phyloP scores from a whole-genome alignment of 2,797 vertebrate genomes.

The Pampus argenteus region DNA sequence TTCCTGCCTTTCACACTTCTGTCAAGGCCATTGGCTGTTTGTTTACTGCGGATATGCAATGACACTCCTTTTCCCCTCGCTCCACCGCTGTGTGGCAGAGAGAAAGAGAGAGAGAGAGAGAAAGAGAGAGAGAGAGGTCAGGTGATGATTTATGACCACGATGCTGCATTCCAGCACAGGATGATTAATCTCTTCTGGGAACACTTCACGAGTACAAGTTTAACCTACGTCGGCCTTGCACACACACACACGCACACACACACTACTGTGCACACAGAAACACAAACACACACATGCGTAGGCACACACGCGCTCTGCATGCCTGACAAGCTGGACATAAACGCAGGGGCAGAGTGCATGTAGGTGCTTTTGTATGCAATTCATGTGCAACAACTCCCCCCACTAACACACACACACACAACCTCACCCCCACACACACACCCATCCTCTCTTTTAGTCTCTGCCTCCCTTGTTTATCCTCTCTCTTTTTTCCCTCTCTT shows the following conservation, averaged over 20 bases:
- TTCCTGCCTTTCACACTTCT: slow-evolving; percentile 46
- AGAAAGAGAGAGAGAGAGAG: slow-evolving; percentile 44
- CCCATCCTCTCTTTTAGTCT: slow-evolving; percentile 34
- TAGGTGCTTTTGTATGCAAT: slow-evolving; percentile 75
- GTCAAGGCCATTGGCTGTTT: slow-evolving; percentile 70
- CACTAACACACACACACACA: not conserved
- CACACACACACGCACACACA: slow-evolving; percentile 50
- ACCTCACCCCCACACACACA: slow-evolving; percentile 4
- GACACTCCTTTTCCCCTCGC: slow-evolving; percentile 75
- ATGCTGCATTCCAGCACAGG: slow-evolving; percentile 84
- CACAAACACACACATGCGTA: not conserved
- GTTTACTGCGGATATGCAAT: slow-evolving; percentile 72
- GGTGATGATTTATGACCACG: slow-evolving; percentile 87
- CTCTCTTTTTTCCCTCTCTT: slow-evolving; percentile 25
- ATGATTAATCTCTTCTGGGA: slow-evolving; percentile 91
- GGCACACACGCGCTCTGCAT: slow-evolving; percentile 42
- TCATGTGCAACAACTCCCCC: slow-evolving; percentile 55
- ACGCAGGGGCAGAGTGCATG: slow-evolving; percentile 74
- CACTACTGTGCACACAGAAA: not conserved
- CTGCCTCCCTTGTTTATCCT: slow-evolving; percentile 50
- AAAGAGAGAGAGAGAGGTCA: slow-evolving; percentile 74
- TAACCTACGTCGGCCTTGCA: slow-evolving; percentile 85
- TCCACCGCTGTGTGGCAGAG: slow-evolving; percentile 62
- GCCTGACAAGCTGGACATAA: slow-evolving; percentile 76
- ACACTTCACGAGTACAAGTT: slow-evolving; percentile 88